These are phyloP conservation scores for Cyrtorhinus lividipennis DNA, from an alignment of 1,140 invertebrate species.

Conservation along the genomic window DNA sequence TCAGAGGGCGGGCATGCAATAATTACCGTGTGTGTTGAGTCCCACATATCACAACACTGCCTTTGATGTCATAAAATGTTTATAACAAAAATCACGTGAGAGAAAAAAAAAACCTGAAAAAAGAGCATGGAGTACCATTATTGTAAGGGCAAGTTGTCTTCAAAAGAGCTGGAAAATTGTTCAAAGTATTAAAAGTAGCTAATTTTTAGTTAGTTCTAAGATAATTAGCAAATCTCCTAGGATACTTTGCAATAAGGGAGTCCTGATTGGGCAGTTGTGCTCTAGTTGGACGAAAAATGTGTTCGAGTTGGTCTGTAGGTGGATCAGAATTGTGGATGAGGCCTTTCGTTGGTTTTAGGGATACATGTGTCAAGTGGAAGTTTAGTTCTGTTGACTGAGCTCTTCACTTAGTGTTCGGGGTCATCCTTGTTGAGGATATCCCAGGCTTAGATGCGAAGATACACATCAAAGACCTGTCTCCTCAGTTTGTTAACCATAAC, in stretches of 20 bases:
- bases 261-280: no score
- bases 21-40: background rate
- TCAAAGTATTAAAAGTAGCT: background rate
- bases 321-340: no score
- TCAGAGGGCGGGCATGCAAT: slow-evolving; percentile 2
- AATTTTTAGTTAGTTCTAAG: background rate
- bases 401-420: no score
- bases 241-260: background rate
- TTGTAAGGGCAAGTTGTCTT: background rate
- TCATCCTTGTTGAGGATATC: no score
- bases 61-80: background rate
- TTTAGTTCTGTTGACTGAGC: no score
- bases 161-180: background rate
- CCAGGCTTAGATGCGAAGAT: background rate
- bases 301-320: no score
- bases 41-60: slow-evolving; percentile 6
- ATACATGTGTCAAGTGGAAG: no score
- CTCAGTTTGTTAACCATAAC: background rate
- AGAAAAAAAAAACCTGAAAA: no score
- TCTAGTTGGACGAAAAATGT: no score
- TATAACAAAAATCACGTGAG: background rate
- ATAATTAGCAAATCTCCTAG: background rate
- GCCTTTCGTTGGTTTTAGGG: no score
- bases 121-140: no score
- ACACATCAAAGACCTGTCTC: background rate